Evolutionary conservation across 2,797 vertebrate genomes (phyloP).

Genomic region (Hafferia zeledoni): DNA sequence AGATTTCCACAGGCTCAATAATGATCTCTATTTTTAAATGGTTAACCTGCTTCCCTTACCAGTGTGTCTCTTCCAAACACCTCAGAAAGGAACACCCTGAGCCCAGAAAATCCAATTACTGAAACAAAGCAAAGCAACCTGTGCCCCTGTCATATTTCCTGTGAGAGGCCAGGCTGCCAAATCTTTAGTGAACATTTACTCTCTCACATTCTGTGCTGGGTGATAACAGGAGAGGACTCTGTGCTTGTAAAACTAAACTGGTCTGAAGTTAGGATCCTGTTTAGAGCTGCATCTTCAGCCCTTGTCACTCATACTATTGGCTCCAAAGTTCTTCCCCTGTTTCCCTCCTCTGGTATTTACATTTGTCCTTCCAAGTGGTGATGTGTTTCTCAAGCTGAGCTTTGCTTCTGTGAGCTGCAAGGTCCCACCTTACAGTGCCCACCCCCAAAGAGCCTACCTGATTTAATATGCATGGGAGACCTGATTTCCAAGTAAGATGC

Average conservation of each 20-base stretch:
- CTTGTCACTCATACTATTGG: not conserved
- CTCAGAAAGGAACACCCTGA: not conserved
- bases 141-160: not conserved
- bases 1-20: not conserved
- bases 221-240: not conserved
- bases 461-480: not conserved
- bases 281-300: not conserved
- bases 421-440: not conserved
- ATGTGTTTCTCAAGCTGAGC: not conserved
- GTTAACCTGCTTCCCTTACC: not conserved
- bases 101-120: not conserved
- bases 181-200: not conserved
- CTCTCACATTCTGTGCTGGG: not conserved
- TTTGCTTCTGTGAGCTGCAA: not conserved
- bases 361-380: not conserved
- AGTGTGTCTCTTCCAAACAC: not conserved
- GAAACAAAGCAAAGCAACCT: not conserved
- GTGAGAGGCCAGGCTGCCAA: not conserved
- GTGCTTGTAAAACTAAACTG: conserved; percentile 22
- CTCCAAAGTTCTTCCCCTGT: not conserved
- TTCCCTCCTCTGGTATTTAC: not conserved
- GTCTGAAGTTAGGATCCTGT: not conserved
- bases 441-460: not conserved
- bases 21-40: not conserved
- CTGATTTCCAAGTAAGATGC: not conserved